Percentiles rank a stretch among this genome's conserved stretches.
Evolutionary conservation across 2,888 invertebrate species (phyloP).

Genomic region (Alentia gelatinosa): DNA sequence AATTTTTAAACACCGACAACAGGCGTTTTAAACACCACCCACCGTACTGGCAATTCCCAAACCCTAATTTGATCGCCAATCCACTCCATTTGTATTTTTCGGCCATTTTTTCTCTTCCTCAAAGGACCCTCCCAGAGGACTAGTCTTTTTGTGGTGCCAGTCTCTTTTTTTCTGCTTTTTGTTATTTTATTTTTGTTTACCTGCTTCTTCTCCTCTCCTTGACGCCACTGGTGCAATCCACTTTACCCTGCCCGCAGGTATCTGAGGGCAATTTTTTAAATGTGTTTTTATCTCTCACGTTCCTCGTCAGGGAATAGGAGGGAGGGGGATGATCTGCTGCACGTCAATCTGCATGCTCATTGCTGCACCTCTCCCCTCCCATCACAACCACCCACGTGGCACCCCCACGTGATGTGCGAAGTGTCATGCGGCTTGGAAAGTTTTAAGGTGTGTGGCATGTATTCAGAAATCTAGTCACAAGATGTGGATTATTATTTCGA

Average conservation of each 20-base stretch:
- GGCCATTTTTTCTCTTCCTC: background rate
- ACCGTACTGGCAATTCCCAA: background rate
- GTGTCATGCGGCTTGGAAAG: too few species aligned
- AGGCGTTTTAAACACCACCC: background rate
- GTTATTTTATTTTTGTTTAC: background rate
- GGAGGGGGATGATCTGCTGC: background rate
- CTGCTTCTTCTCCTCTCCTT: background rate
- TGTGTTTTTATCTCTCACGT: background rate
- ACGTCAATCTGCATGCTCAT: too few species aligned
- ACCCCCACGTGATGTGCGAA: too few species aligned
- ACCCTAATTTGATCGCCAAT: constrained; percentile 34
- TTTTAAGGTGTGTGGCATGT: too few species aligned
- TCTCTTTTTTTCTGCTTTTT: background rate
- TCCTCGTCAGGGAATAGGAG: background rate
- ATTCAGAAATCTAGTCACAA: too few species aligned
- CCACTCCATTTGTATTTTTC: constrained; percentile 13
- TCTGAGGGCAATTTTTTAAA: background rate
- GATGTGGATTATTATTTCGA: too few species aligned
- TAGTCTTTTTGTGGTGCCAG: background rate
- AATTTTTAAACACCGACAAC: constrained; percentile 37
- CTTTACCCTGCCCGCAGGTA: background rate
- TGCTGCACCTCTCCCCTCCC: too few species aligned
- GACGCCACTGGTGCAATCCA: background rate
- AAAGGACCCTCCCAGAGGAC: too few species aligned
- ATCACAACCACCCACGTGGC: too few species aligned